Base-by-base conservation (phyloP, 2,113 vertebrate genomes). In the Elgaria multicarinata region DNA sequence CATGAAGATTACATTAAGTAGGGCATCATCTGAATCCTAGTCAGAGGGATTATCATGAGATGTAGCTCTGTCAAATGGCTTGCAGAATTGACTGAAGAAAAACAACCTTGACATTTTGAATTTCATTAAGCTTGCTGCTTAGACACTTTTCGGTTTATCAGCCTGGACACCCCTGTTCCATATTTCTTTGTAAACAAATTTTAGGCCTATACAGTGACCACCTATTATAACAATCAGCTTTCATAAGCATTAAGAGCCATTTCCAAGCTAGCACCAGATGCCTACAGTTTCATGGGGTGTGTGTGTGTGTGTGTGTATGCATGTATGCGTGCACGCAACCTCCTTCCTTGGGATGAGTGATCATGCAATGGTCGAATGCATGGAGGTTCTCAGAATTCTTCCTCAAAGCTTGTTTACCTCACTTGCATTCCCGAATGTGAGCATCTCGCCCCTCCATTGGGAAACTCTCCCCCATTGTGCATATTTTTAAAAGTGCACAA, bases 51-150 rank as follows among this genome's bases (percentile, higher is more conserved):
- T 55, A 13, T 53, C 24, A 5, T 0, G 39, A 58, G 78, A 74
- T 90, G 77, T 53, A 24, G 14, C 62, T 84, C 26, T 69, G 33
- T 50, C 44, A 46, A 81, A 89, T 58, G 28, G 72, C 77, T 87
- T 94, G 67, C 50, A 75, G 89, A 91, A 67, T 28, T 87, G 46
- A 89, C 26, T 42, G 46, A 87, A 69, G 89, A 92, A 90, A 71
- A 62, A 62, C n/a, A 90, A 20, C 42, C 28, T 91, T 89, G n/a
- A 44, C 26, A 20, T 85, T 90, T 93, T 90, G 53, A n/a, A 55
- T 74, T 9, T 24, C 89, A 89, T 14, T 62, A 18, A 44, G 58
- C 82, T 89, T 87, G 85, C 66, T 42, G 85, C 87, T 93, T 76
- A 75, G 85, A 67, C 42, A 81, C 33, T n/a, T 44, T 0, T 0